Conservation (phyloP, 1,140 invertebrate genomes). For the Semibalanus balanoides region DNA sequence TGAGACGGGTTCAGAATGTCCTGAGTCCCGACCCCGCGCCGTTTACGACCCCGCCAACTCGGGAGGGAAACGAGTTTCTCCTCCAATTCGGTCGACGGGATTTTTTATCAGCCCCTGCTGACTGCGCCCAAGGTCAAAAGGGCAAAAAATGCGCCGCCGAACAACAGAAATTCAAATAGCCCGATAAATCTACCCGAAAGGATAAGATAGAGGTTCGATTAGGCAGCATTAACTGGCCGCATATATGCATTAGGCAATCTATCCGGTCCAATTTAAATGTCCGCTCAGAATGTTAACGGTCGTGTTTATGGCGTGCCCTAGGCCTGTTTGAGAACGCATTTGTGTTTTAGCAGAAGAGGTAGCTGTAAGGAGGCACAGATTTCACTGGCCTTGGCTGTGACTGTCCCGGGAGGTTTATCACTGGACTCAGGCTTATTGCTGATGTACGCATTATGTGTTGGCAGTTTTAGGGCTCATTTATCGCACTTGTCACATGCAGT, state of each 20-base stretch:
- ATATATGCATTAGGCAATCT: slow-evolving; percentile 2
- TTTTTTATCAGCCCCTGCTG: background rate
- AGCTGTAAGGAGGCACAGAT: no score
- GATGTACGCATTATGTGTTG: no score
- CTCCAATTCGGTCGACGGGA: background rate
- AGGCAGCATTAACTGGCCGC: background rate
- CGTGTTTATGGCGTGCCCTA: background rate
- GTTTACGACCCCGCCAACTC: background rate
- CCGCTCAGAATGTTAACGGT: background rate
- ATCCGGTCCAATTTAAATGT: background rate
- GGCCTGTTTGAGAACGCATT: no score
- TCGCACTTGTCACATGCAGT: no score
- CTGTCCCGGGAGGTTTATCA: no score
- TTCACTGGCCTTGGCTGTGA: no score
- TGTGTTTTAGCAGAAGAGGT: no score
- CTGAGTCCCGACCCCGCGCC: no score
- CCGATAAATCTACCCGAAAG: background rate
- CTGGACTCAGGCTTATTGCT: no score
- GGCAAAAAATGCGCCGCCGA: background rate
- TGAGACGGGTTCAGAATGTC: background rate
- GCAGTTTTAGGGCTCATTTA: no score
- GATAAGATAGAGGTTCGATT: background rate
- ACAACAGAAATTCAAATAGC: background rate
- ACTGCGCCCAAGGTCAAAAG: background rate
- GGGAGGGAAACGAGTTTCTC: background rate